Percentiles rank a stretch among this genome's conserved stretches.
Evolutionary conservation across 1,140 invertebrate genomes (phyloP).

Genomic region (Drosophila baimaii): DNA sequence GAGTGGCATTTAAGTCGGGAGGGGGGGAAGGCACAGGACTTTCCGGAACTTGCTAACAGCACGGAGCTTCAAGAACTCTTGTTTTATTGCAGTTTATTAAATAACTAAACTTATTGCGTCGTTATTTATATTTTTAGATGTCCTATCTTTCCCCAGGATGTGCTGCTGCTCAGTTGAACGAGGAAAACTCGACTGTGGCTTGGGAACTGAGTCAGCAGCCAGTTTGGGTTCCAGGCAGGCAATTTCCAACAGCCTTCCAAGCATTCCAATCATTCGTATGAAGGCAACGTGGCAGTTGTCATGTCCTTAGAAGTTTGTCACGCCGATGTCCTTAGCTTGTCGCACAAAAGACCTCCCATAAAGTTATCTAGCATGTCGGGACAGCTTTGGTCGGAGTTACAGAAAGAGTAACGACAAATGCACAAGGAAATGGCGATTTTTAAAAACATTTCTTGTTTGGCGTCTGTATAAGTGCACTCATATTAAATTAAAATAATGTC

Average conservation of each 20-base stretch:
- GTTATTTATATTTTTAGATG: constrained; percentile 17
- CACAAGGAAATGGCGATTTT: background rate
- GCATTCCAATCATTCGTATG: constrained; percentile 12
- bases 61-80: constrained; percentile 24
- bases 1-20: constrained; percentile 66
- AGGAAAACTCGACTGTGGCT: constrained; percentile 63
- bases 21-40: constrained; percentile 3
- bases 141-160: constrained; percentile 15
- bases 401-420: background rate
- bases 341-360: background rate
- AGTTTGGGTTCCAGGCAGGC: constrained; percentile 41
- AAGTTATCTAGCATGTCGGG: background rate
- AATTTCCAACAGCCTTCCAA: constrained; percentile 62
- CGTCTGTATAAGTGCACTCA: no score
- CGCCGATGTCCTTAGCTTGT: constrained; percentile 20
- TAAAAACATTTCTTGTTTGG: no score
- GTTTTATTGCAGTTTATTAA: background rate
- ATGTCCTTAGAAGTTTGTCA: constrained; percentile 26
- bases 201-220: constrained; percentile 49
- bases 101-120: background rate
- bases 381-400: background rate
- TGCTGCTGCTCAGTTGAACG: constrained; percentile 38
- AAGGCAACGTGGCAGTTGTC: constrained; percentile 15
- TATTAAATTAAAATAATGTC: no score
- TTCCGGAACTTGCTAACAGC: constrained; percentile 9